Conservation (phyloP, 2,113 vertebrate genomes). For the Australoheros scitulus region DNA sequence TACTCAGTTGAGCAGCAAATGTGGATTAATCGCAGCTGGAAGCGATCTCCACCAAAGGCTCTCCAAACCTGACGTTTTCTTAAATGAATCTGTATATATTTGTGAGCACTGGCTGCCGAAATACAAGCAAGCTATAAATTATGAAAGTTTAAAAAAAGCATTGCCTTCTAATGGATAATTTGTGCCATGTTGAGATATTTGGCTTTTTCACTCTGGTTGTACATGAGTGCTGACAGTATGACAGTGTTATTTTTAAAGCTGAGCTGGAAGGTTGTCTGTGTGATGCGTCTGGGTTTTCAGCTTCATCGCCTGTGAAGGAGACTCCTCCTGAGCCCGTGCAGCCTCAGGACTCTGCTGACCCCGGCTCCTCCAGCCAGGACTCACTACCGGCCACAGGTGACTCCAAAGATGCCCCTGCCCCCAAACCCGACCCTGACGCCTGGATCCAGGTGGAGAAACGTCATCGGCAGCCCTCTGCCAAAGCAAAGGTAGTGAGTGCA, state of each 20-base stretch:
- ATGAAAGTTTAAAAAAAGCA: background rate
- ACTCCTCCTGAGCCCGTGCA: conserved; percentile 24
- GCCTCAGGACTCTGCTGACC: conserved; percentile 27
- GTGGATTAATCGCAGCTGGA: background rate
- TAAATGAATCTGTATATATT: background rate
- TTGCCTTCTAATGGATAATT: background rate
- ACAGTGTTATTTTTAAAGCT: background rate
- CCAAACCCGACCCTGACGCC: conserved; percentile 84
- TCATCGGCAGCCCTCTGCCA: conserved; percentile 78
- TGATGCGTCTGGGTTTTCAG: conserved; percentile 27
- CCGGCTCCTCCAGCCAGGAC: conserved; percentile 40
- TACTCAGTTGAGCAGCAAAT: conserved; percentile 10
- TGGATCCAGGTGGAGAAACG: conserved; percentile 94
- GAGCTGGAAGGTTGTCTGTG: background rate
- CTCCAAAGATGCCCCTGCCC: conserved; percentile 34
- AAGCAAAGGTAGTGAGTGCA: conserved; percentile 79
- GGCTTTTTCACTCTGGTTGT: background rate
- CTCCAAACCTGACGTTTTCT: background rate
- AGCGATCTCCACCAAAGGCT: background rate
- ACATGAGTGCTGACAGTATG: background rate
- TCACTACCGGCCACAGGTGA: background rate
- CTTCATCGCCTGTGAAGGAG: conserved; percentile 58
- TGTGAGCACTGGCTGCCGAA: background rate
- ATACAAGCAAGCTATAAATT: background rate
- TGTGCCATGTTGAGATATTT: background rate